Base-by-base conservation (phyloP, 2,888 invertebrate species). In the Lottia gigantea region DNA sequence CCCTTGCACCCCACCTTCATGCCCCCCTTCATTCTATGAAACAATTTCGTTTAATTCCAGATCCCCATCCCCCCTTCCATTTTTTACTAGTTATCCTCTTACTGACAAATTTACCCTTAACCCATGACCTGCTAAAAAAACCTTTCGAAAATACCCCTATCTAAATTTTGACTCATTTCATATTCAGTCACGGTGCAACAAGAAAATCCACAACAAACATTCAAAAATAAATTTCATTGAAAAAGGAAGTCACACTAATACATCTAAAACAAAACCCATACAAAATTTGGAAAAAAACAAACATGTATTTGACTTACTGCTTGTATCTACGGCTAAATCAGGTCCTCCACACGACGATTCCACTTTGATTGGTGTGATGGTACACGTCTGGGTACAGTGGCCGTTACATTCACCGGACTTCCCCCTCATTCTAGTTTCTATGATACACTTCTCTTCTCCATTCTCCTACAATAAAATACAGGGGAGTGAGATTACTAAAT, bases 381-480 rank as follows among this genome's bases (percentile, higher is more conserved):
- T 82, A 71, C 85, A 85, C 0, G 81, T 84, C 73, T 85, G 83
- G 0, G 82, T 80, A 72, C 83, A 85, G 47, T 81, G 82, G 14
- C 82, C 83, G 62, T 80, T 76, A 75, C 82, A 83, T 61, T 83
- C 82, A 25, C 76, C 77, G n/a, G 80, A 67, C 49, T 82, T 80
- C 63, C 78, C 76, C 25, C 83, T 78, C 55, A 80, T 81, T 64
- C 84, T 75, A 0, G 85, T 85, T 78, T 87, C 87, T 31, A 86
- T 83, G 19, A 86, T 81, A 72, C 87, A 87, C 55, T 83, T 84
- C 74, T 86, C 87, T 67, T 85, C 84, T 12, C 85, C 85, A 72
- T 82, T 82, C 69, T 86, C 86, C 86, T 86, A 62, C 11, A 64
- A 66, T 46, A n/a, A 66, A 15, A 55, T n/a, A 55, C 55, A 55